Evolutionary conservation across 2,797 vertebrate genomes (phyloP).

Genomic region (Alexandromys oeconomus): DNA sequence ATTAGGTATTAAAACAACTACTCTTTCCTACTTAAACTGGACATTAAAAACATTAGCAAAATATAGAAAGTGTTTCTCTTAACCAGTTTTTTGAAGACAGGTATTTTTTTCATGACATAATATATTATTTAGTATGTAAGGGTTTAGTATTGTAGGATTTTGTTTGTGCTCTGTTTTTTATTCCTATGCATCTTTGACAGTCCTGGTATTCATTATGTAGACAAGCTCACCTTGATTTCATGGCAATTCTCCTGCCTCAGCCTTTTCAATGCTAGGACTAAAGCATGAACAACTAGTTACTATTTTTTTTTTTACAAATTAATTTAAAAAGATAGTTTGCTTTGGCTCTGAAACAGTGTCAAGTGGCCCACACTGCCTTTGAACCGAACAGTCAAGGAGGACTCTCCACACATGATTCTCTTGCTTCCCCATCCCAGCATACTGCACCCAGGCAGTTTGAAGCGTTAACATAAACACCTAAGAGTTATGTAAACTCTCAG

Average conservation of each 20-base stretch:
- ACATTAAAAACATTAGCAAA: conserved; percentile 13
- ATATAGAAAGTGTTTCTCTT: background rate
- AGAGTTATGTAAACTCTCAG: background rate
- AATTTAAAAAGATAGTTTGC: background rate
- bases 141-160: background rate
- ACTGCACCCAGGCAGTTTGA: background rate
- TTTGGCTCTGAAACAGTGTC: background rate
- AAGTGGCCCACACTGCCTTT: background rate
- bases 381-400: background rate
- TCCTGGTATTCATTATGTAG: background rate
- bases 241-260: no score
- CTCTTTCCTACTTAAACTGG: background rate
- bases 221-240: background rate
- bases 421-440: background rate
- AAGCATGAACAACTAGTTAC: background rate
- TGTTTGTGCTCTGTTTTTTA: background rate
- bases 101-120: conserved; percentile 63
- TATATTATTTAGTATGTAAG: background rate
- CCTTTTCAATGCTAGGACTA: background rate
- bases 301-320: background rate
- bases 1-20: conserved; percentile 14
- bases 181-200: background rate
- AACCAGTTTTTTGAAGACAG: background rate
- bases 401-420: background rate
- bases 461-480: background rate